Evolutionary conservation across 2,113 vertebrate genomes (phyloP).

Genomic region (Bubo bubo): DNA sequence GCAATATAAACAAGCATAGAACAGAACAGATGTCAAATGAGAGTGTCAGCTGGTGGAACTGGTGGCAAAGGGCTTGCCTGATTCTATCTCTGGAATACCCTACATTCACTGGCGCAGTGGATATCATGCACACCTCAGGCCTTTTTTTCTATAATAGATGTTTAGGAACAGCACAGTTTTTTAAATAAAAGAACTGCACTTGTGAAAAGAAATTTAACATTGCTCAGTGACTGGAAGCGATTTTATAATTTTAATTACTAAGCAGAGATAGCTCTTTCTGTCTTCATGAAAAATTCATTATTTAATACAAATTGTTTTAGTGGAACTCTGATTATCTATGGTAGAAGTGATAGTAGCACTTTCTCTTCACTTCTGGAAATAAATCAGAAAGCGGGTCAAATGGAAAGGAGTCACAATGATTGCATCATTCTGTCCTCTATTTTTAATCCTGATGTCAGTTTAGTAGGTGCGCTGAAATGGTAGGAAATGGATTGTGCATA

Average conservation of each 20-base stretch:
- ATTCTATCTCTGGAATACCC: not conserved
- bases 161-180: not conserved
- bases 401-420: not conserved
- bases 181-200: not conserved
- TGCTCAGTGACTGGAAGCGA: not conserved
- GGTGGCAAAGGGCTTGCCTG: not conserved
- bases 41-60: not conserved
- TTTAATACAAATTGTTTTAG: not conserved
- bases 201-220: not conserved
- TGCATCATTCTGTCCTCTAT: not conserved
- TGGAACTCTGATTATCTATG: not conserved
- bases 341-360: not conserved
- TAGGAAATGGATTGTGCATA: not conserved
- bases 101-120: not conserved
- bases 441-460: not conserved
- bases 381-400: not conserved
- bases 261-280: not conserved
- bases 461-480: not conserved
- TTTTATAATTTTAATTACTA: not conserved
- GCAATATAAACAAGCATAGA: not conserved
- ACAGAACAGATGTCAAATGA: not conserved
- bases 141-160: not conserved
- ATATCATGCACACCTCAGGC: rapidly evolving
- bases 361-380: not conserved
- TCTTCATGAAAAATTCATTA: not conserved